These are phyloP conservation scores for Pterocles orientalis DNA, from an alignment of 2,113 vertebrate species.

Conservation along the genomic window DNA sequence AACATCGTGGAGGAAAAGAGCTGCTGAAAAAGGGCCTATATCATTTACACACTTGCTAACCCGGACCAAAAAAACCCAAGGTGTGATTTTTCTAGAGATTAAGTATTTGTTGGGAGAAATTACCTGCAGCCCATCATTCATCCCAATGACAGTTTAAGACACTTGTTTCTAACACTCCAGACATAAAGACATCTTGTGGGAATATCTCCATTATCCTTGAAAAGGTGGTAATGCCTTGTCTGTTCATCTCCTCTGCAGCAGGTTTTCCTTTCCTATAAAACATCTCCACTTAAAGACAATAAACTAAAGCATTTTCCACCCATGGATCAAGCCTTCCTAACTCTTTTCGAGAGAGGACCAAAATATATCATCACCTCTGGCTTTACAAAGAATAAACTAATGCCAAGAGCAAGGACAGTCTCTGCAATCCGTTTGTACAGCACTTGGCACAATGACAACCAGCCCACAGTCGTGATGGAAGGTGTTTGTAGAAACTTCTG, in stretches of 20 bases:
- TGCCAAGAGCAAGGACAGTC: background rate
- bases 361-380: background rate
- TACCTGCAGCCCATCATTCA: background rate
- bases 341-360: background rate
- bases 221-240: background rate
- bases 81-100: background rate
- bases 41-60: background rate
- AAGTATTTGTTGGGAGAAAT: background rate
- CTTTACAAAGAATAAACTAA: background rate
- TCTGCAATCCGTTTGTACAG: background rate
- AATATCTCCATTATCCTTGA: background rate
- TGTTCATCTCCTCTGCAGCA: background rate
- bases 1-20: background rate
- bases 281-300: background rate
- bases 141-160: background rate
- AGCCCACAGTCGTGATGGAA: background rate
- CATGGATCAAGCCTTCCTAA: background rate
- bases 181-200: background rate
- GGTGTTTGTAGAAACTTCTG: background rate
- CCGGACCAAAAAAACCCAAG: background rate
- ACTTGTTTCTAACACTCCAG: background rate
- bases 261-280: background rate
- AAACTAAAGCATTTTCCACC: background rate
- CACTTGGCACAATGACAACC: fast-evolving
- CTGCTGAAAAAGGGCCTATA: background rate